These are phyloP conservation scores for Patella pellucida DNA, from an alignment of 2,888 invertebrate genomes.

Conservation along the genomic window DNA sequence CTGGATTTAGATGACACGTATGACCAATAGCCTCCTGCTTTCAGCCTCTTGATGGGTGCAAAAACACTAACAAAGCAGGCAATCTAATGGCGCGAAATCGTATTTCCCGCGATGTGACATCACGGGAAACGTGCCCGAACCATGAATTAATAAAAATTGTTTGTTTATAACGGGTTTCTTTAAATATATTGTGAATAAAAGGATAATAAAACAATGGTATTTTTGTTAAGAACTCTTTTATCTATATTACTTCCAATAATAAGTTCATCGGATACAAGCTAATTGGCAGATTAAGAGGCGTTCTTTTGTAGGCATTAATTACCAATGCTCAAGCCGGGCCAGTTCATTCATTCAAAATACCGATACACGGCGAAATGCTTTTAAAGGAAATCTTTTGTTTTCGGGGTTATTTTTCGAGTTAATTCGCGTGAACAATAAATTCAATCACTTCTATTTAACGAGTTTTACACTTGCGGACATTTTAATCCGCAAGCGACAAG, in stretches of 20 bases:
- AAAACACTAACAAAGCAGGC: conserved; percentile 53
- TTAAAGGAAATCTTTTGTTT: conserved; percentile 1
- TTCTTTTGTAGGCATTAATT: background rate
- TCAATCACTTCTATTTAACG: background rate
- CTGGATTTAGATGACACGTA: conserved; percentile 2
- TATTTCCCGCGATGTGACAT: conserved; percentile 68
- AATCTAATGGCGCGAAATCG: conserved; percentile 66
- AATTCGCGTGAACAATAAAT: background rate
- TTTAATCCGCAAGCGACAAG: conserved; percentile 3
- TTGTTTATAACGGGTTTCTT: conserved; percentile 2
- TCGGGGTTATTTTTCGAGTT: background rate
- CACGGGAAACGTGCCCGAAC: conserved; percentile 39
- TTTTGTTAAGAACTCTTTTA: background rate
- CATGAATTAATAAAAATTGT: conserved; percentile 30
- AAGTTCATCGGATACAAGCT: background rate
- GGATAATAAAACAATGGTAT: conserved; percentile 1
- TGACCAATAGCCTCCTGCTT: background rate
- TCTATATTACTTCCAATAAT: background rate
- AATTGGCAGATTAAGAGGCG: background rate
- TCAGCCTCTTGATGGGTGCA: conserved; percentile 22
- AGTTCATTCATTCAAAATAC: conserved; percentile 17
- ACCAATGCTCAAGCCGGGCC: conserved; percentile 15
- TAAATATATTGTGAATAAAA: background rate
- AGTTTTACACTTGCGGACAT: background rate
- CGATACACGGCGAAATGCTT: background rate